These are phyloP conservation scores for Holacanthus passer DNA, from an alignment of 2,113 vertebrate species.

Conservation along the genomic window DNA sequence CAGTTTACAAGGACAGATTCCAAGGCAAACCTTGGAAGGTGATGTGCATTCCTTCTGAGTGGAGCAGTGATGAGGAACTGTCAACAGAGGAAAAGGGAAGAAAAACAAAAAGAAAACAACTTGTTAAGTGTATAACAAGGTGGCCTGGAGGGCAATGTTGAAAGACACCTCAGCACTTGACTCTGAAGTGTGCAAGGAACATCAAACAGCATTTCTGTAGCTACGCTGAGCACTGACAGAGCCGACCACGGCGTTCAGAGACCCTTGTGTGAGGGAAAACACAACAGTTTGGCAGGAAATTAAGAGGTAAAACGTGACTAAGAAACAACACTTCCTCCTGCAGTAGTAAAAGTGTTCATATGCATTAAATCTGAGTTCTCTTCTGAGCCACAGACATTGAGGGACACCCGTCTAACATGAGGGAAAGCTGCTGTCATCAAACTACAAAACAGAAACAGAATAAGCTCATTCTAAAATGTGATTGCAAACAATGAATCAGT, in stretches of 20 bases:
- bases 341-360: constrained; percentile 50
- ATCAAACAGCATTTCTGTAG: constrained; percentile 76
- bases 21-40: constrained; percentile 71
- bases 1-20: constrained; percentile 76
- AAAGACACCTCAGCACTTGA: constrained; percentile 77
- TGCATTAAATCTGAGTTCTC: constrained; percentile 38
- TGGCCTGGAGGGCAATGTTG: constrained; percentile 81
- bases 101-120: constrained; percentile 83
- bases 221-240: constrained; percentile 60
- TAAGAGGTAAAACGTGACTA: constrained; percentile 54
- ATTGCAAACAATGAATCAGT: constrained; percentile 28
- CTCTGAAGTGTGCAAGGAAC: constrained; percentile 72
- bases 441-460: constrained; percentile 40
- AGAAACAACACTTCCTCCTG: constrained; percentile 51
- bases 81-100: constrained; percentile 77
- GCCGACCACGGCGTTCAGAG: constrained; percentile 67
- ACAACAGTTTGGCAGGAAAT: constrained; percentile 55
- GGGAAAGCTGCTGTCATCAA: constrained; percentile 46
- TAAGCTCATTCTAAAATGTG: constrained; percentile 23
- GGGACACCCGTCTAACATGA: constrained; percentile 43
- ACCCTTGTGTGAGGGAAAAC: constrained; percentile 52
- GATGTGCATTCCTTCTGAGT: constrained; percentile 74
- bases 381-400: constrained; percentile 36
- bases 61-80: constrained; percentile 77
- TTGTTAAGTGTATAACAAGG: constrained; percentile 84